A percentile compares a stretch with the other conserved stretches of the same genome.
These are phyloP conservation scores for Acrobasis suavella DNA, from an alignment of 2,888 invertebrate species.

Conservation along the genomic window DNA sequence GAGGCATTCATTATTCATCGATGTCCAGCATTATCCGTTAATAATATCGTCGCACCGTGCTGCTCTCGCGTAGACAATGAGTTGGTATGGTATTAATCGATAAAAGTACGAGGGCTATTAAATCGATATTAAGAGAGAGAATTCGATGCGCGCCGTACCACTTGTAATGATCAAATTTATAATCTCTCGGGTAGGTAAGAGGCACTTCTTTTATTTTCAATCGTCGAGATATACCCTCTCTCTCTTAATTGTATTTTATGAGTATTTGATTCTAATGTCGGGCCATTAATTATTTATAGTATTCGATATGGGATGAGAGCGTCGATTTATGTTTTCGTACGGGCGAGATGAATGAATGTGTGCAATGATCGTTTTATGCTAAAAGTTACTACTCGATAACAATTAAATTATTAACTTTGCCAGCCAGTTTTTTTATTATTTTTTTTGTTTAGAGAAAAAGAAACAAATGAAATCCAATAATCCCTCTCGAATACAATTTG, in stretches of 20 bases:
- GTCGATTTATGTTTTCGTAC: slow-evolving; percentile 74
- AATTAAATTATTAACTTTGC: too few relatives aligned
- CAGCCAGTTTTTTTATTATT: too few relatives aligned
- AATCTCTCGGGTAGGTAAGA: slow-evolving; percentile 78
- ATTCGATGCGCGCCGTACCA: slow-evolving; percentile 73
- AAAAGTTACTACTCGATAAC: slow-evolving; percentile 38
- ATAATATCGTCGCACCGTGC: slow-evolving; percentile 46
- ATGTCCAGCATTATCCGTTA: slow-evolving; percentile 40
- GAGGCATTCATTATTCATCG: slow-evolving; percentile 44
- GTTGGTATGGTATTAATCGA: slow-evolving; percentile 58
- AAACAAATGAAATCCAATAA: slow-evolving; percentile 31
- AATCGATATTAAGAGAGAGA: slow-evolving; percentile 73
- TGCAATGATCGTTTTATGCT: slow-evolving; percentile 54
- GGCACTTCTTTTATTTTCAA: slow-evolving; percentile 74
- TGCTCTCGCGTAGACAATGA: slow-evolving; percentile 56
- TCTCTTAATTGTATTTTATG: slow-evolving; percentile 83
- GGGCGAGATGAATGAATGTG: slow-evolving; percentile 59
- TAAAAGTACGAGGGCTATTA: slow-evolving; percentile 67
- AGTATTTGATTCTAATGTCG: slow-evolving; percentile 82
- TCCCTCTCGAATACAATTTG: slow-evolving; percentile 47
- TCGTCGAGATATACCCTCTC: slow-evolving; percentile 71
- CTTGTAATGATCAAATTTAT: slow-evolving; percentile 80
- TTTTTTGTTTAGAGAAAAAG: too few relatives aligned
- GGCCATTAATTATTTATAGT: slow-evolving; percentile 81
- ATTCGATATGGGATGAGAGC: slow-evolving; percentile 76